Base-by-base conservation (phyloP, 2,113 vertebrate species). In the Neogale vison region DNA sequence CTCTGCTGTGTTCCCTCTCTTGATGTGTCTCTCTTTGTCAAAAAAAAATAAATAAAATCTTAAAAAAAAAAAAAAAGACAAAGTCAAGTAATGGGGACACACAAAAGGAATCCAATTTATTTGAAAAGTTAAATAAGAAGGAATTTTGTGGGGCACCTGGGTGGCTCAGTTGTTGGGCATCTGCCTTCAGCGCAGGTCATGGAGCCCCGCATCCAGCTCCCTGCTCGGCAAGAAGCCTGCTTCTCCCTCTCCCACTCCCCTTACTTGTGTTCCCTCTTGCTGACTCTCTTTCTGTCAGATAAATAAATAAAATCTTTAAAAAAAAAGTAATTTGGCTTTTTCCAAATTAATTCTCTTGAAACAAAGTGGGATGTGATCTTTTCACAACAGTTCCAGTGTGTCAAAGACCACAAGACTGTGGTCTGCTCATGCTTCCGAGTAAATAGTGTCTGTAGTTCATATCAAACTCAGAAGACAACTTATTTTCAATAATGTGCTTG, bases 71-170 rank as follows among this genome's bases (percentile, higher is more conserved):
- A 52, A 52, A 52, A 52, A 52, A 52, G 52, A 52, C 59, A 91
- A 90, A 88, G 23, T 63, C 65, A 94, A 93, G 71, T 85, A 86
- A 61, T 79, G 39, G 52, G 55, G 47, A 95, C n/a, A 88, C 24
- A 47, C 6, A 18, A 77, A 69, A 31, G 1, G 3, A 90, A 20
- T 63, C 20, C 36, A 65, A 47, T 80, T 93, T 82, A 55, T 50
- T 24, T 47, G 45, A 86, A 4, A 95, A 90, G 23, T 98, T 90
- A 97, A 97, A 85, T 69, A 87, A 34, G 74, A 95, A 34, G 14
- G 47, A 59, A 34, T 94, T 52, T 52, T 52, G 15, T 52, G 52
- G 52, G 52, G 52, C 52, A 17, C 52, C 52, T 52, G 52, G 52
- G 15, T 52, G 52, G 52, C 52, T 52, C 52, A 52, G 52, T 52